phyloP scores from a whole-genome alignment of 2,113 vertebrate species.

The Polyodon spathula region DNA sequence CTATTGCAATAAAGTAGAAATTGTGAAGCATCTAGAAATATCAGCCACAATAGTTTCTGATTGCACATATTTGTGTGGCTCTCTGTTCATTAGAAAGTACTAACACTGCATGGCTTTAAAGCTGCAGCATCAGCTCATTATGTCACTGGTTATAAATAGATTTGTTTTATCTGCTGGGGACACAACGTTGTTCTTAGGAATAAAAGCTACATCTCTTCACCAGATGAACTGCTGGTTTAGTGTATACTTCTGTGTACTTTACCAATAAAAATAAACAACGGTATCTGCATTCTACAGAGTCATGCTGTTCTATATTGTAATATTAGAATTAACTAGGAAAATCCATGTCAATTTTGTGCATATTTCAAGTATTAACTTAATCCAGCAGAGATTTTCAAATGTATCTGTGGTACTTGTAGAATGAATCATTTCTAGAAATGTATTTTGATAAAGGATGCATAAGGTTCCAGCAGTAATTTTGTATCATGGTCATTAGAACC shows the following conservation, averaged over 20 bases:
- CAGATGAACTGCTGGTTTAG: too few relatives aligned
- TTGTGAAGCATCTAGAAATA: neutral
- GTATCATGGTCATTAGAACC: too few relatives aligned
- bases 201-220: conserved; percentile 6
- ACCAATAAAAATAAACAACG: neutral
- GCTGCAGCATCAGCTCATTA: neutral
- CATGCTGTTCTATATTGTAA: neutral
- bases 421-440: too few relatives aligned
- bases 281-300: too few relatives aligned
- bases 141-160: neutral
- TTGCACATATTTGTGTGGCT: too few relatives aligned
- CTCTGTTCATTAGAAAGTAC: too few relatives aligned
- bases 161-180: neutral
- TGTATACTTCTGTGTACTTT: neutral
- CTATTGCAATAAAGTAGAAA: neutral
- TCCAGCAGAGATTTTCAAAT: too few relatives aligned
- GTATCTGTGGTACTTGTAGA: too few relatives aligned
- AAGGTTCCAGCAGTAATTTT: too few relatives aligned
- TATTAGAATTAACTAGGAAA: neutral
- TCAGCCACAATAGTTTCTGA: too few relatives aligned
- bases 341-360: neutral
- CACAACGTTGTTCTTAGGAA: neutral
- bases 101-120: too few relatives aligned
- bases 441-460: too few relatives aligned
- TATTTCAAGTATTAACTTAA: neutral